A percentile compares a stretch with the other conserved stretches of the same genome.
Conservation (phyloP, 2,797 vertebrate genomes). For the Bucorvus abyssinicus region DNA sequence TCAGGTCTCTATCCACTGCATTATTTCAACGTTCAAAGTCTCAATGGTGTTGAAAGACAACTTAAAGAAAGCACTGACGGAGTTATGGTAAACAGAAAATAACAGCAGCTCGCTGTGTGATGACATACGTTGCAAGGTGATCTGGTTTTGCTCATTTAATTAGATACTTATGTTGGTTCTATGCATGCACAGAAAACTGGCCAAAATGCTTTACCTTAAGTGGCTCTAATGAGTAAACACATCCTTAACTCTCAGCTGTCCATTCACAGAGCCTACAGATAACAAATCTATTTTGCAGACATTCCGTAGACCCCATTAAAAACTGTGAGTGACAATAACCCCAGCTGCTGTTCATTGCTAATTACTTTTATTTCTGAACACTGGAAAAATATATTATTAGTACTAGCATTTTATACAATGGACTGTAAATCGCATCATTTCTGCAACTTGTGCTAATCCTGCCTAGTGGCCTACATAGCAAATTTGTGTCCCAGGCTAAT, state of each 20-base stretch:
- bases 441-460: constrained; percentile 14
- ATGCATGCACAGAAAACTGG: neutral
- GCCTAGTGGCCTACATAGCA: neutral
- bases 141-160: constrained; percentile 47
- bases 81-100: constrained; percentile 25
- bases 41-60: neutral
- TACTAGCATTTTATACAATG: neutral
- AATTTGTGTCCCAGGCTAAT: neutral
- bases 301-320: neutral
- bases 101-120: neutral
- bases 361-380: constrained; percentile 18
- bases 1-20: neutral
- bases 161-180: neutral
- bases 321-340: constrained; percentile 11
- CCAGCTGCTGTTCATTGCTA: neutral
- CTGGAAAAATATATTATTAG: neutral
- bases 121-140: neutral
- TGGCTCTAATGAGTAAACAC: constrained; percentile 34
- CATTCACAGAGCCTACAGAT: neutral
- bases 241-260: constrained; percentile 27
- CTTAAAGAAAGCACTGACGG: constrained; percentile 8
- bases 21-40: neutral
- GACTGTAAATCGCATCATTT: neutral
- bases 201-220: constrained; percentile 37
- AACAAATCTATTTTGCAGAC: constrained; percentile 29